Percentiles rank a stretch among this genome's conserved stretches.
Evolutionary conservation across 2,888 invertebrate species (phyloP).

Genomic region (Eulithis testata): DNA sequence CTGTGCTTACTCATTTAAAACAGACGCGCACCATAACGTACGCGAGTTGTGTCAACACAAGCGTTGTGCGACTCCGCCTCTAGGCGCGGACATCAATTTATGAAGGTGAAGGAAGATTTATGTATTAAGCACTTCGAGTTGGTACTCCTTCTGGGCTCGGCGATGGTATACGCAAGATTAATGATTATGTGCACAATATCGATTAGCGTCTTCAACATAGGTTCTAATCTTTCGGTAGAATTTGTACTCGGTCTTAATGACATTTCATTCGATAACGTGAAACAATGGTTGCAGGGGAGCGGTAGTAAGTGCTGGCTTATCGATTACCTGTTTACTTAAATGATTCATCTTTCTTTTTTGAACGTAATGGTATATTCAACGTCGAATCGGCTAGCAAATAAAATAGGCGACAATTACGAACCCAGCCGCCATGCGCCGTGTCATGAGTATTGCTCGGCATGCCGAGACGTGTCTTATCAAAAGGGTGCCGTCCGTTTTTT

Average conservation of each 20-base stretch:
- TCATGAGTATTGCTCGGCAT: slow-evolving; percentile 52
- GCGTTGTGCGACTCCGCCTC: slow-evolving; percentile 33
- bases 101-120: slow-evolving; percentile 37
- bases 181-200: slow-evolving; percentile 9
- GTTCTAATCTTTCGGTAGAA: no score
- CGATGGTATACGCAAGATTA: slow-evolving; percentile 28
- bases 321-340: no score
- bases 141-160: slow-evolving; percentile 29
- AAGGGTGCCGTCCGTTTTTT: slow-evolving; percentile 58
- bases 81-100: slow-evolving; percentile 40
- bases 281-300: no score
- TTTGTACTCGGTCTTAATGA: no score
- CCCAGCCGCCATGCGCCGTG: slow-evolving; percentile 37
- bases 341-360: no score
- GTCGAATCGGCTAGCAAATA: neutral
- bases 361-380: neutral
- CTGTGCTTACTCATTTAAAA: slow-evolving; percentile 36
- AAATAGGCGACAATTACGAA: slow-evolving; percentile 42
- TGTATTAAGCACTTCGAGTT: slow-evolving; percentile 23
- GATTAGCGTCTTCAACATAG: neutral
- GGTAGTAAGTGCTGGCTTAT: no score
- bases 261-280: no score
- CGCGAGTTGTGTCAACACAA: slow-evolving; percentile 36
- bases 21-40: slow-evolving; percentile 38
- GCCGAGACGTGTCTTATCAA: slow-evolving; percentile 65